phyloP scores from a whole-genome alignment of 2,113 vertebrate genomes.

The Pholis gunnellus region DNA sequence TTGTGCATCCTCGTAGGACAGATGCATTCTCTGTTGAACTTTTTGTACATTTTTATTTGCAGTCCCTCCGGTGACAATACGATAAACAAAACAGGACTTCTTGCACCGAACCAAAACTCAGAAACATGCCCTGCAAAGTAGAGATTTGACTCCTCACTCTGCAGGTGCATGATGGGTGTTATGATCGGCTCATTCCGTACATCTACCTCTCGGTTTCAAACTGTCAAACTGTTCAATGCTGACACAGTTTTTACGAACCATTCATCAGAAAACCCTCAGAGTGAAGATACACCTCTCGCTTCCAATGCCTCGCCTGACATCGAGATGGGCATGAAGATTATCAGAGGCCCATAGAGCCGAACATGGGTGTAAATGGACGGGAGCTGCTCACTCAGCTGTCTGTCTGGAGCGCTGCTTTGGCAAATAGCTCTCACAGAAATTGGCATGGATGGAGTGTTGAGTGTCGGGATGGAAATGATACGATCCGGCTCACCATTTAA shows the following conservation, averaged over 20 bases:
- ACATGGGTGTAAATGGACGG: slow-evolving; percentile 19
- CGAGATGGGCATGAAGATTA: slow-evolving; percentile 24
- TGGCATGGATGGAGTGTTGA: slow-evolving; percentile 22
- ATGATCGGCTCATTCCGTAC: neutral
- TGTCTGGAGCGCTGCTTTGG: neutral
- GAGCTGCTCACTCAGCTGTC: slow-evolving; percentile 40
- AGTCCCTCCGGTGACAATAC: no score
- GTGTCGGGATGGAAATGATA: slow-evolving; percentile 29
- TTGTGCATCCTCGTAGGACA: no score
- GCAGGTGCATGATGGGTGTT: neutral
- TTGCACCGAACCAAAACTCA: neutral
- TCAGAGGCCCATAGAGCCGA: neutral
- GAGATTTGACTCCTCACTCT: neutral
- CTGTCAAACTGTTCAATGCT: neutral
- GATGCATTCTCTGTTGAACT: no score
- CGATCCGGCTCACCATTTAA: neutral
- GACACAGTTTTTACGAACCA: neutral
- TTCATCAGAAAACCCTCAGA: neutral
- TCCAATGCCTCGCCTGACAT: slow-evolving; percentile 20
- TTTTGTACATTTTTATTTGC: neutral
- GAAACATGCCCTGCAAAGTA: no score
- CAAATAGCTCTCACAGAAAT: slow-evolving; percentile 26
- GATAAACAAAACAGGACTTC: neutral
- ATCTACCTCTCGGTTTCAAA: neutral
- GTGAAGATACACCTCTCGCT: neutral